phyloP scores from a whole-genome alignment of 2,797 vertebrate genomes.

The Channa striata region DNA sequence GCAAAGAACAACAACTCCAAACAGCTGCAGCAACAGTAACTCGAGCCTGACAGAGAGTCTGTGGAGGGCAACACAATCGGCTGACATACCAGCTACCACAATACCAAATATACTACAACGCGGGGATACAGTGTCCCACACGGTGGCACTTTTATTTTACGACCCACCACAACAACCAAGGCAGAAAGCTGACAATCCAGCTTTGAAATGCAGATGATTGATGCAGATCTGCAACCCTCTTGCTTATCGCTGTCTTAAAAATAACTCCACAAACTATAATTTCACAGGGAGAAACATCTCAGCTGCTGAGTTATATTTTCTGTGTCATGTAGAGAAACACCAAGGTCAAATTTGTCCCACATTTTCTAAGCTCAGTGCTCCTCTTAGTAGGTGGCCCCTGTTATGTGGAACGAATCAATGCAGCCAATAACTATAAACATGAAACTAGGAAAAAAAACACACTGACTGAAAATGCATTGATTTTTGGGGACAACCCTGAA shows the following conservation, averaged over 20 bases:
- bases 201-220: conserved; percentile 29
- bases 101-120: conserved; percentile 50
- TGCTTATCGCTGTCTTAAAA: conserved; percentile 42
- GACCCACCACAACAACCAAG: conserved; percentile 3
- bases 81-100: conserved; percentile 61
- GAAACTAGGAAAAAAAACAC: neutral
- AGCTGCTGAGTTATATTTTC: conserved; percentile 59
- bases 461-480: conserved; percentile 36
- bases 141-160: conserved; percentile 20
- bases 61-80: conserved; percentile 52
- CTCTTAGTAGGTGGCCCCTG: conserved; percentile 19
- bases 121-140: conserved; percentile 31
- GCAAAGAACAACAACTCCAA: conserved; percentile 80
- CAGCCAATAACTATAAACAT: conserved; percentile 16
- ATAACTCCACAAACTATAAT: conserved; percentile 61
- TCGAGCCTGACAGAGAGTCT: conserved; percentile 62
- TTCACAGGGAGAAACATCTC: conserved; percentile 55
- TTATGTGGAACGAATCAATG: conserved; percentile 42
- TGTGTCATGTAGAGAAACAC: conserved; percentile 48
- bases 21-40: conserved; percentile 88
- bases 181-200: conserved; percentile 17
- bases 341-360: conserved; percentile 31
- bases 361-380: conserved; percentile 31
- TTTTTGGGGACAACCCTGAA: conserved; percentile 32
- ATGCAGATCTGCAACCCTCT: conserved; percentile 29